Evolutionary conservation across 2,888 invertebrate species (phyloP).

Genomic region (Mimas tiliae): DNA sequence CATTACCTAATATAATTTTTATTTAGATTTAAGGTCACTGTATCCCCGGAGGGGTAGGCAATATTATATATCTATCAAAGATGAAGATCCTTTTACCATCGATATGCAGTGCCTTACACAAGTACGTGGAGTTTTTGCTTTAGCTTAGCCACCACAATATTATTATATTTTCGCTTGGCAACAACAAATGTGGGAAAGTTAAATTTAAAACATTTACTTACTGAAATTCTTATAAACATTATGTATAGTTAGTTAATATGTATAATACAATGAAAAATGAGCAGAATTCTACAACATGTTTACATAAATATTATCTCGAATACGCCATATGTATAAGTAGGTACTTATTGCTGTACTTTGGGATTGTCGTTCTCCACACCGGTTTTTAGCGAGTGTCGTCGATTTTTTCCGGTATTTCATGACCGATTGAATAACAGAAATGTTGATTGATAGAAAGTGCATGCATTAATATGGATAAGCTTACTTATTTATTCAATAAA

Average conservation of each 20-base stretch:
- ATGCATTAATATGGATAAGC: background rate
- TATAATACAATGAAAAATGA: background rate
- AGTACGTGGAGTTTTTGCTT: no score
- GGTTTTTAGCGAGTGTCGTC: background rate
- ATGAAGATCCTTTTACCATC: no score
- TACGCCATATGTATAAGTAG: background rate
- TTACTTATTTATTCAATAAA: background rate
- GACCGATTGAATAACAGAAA: slow-evolving; percentile 14
- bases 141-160: no score
- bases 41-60: no score
- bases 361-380: background rate
- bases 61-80: no score
- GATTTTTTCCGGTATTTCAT: slow-evolving; percentile 6
- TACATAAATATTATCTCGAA: background rate
- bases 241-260: background rate
- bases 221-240: background rate
- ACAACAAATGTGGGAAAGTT: no score
- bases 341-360: background rate
- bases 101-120: no score
- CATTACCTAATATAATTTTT: no score
- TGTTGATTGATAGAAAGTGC: slow-evolving; percentile 14
- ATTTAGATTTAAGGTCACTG: no score
- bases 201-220: background rate
- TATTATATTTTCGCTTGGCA: no score
- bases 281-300: background rate